Percentiles rank a stretch among this genome's conserved stretches.
Evolutionary conservation across 2,797 vertebrate genomes (phyloP).

Genomic region (Champsocephalus gunnari): DNA sequence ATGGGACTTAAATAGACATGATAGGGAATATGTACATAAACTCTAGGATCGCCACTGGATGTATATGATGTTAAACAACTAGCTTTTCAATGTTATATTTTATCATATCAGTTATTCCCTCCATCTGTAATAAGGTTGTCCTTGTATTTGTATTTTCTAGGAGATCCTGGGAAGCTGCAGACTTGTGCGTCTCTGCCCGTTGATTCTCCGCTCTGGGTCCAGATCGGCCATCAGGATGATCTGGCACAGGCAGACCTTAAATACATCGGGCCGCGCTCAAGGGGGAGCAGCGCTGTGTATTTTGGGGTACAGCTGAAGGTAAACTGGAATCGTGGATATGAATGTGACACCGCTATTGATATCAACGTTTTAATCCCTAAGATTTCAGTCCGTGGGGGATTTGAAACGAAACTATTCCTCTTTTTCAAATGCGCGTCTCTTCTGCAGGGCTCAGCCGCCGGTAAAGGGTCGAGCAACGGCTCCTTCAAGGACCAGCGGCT

Average conservation of each 20-base stretch:
- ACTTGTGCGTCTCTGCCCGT: slow-evolving; percentile 63
- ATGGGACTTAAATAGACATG: no score
- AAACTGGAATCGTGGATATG: neutral
- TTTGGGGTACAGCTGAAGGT: slow-evolving; percentile 89
- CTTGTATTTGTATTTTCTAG: slow-evolving; percentile 46
- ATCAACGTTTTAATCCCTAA: neutral
- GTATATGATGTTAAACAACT: neutral
- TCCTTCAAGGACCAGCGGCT: slow-evolving; percentile 81
- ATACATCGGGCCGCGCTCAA: slow-evolving; percentile 79
- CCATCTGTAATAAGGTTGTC: neutral
- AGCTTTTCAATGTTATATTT: no score
- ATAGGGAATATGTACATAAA: no score
- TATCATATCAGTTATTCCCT: neutral
- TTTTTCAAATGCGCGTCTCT: no score
- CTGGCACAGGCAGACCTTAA: slow-evolving; percentile 82
- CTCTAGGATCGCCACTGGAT: neutral
- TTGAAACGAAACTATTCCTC: neutral
- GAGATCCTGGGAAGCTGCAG: slow-evolving; percentile 70
- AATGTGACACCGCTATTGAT: neutral
- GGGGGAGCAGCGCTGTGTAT: slow-evolving; percentile 73
- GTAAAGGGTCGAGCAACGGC: slow-evolving; percentile 82
- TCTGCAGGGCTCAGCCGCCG: slow-evolving; percentile 80
- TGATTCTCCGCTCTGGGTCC: slow-evolving; percentile 79
- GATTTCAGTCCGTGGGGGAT: neutral
- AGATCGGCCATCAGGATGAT: slow-evolving; percentile 73